These are phyloP conservation scores for Crossaster papposus DNA, from an alignment of 53 echinoderm and acorn worm species.

Conservation along the genomic window DNA sequence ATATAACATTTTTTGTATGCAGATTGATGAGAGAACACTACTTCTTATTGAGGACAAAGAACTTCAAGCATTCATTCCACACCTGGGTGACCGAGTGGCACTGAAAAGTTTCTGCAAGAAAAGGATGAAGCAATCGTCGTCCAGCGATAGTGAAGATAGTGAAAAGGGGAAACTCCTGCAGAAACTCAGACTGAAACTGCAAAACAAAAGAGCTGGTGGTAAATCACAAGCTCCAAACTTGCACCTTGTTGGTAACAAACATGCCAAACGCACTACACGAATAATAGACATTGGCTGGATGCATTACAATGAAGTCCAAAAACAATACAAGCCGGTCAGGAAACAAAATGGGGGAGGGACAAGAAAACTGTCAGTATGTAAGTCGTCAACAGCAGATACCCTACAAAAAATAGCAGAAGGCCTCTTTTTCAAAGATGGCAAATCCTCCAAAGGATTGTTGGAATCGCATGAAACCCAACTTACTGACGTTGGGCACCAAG, in stretches of 20 bases:
- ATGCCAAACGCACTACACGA: slow-evolving; percentile 2
- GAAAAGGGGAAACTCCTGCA: slow-evolving; percentile 22
- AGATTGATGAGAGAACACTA: slow-evolving; percentile 9
- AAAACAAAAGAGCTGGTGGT: slow-evolving; percentile 4
- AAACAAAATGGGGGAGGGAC: slow-evolving; percentile 51
- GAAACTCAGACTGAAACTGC: slow-evolving; percentile 7
- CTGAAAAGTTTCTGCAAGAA: slow-evolving; percentile 2
- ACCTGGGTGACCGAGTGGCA: slow-evolving; percentile 19
- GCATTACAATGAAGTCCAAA: slow-evolving; percentile 13
- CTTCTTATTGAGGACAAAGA: background rate
- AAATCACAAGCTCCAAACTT: background rate
- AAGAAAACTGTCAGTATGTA: slow-evolving; percentile 20
- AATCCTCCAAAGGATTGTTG: slow-evolving; percentile 22
- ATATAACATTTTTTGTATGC: background rate
- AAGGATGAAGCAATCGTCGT: background rate
- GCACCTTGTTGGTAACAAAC: slow-evolving; percentile 8
- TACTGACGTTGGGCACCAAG: slow-evolving; percentile 24
- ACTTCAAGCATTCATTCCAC: slow-evolving; percentile 15
- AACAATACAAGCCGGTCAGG: slow-evolving; percentile 29
- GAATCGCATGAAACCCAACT: background rate
- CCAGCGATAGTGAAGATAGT: background rate
- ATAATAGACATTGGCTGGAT: slow-evolving; percentile 47
- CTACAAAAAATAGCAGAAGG: slow-evolving; percentile 22
- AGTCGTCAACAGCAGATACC: background rate
- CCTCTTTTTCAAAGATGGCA: slow-evolving; percentile 42